Conservation (phyloP, 2,113 vertebrate species). For the Machaerirhynchus nigripectus region DNA sequence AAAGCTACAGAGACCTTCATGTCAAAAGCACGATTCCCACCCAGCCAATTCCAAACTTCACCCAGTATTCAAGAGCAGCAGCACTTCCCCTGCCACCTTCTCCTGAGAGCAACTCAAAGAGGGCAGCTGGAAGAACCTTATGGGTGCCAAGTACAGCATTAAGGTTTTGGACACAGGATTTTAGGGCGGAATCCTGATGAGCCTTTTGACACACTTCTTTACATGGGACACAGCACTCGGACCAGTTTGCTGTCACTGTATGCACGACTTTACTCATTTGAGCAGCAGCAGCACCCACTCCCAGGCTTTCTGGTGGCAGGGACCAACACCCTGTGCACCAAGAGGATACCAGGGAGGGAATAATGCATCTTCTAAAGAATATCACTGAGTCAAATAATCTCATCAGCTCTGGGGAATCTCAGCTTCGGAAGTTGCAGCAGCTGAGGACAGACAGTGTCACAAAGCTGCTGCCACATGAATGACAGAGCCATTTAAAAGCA, state of each 20-base stretch:
- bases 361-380: background rate
- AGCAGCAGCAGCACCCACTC: background rate
- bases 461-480: background rate
- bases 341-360: background rate
- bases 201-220: background rate
- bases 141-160: background rate
- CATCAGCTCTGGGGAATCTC: background rate
- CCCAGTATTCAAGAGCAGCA: background rate
- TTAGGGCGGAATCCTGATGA: background rate
- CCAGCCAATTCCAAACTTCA: rapidly evolving
- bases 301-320: background rate
- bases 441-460: background rate
- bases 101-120: background rate
- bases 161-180: background rate
- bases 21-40: background rate
- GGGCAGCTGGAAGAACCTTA: background rate
- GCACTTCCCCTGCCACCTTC: background rate
- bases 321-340: background rate
- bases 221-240: background rate
- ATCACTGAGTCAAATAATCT: background rate
- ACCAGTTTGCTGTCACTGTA: background rate
- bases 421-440: background rate
- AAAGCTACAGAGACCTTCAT: background rate
- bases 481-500: background rate
- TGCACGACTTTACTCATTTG: rapidly evolving